These are phyloP conservation scores for Sinhomidia bicolor DNA, from an alignment of 2,888 invertebrate species.

Conservation along the genomic window DNA sequence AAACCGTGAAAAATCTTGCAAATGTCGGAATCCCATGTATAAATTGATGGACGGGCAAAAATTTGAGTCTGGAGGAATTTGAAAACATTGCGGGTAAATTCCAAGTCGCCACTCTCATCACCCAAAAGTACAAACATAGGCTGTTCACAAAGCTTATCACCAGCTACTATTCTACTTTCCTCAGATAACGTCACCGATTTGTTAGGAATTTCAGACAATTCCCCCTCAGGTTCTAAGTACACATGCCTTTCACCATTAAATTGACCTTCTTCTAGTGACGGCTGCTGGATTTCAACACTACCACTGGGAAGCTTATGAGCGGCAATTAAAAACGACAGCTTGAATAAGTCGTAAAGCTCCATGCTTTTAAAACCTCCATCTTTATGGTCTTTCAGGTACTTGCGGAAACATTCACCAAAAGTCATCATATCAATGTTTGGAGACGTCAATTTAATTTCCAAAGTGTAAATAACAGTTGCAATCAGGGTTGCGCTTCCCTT, in stretches of 20 bases:
- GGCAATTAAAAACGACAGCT: constrained; percentile 68
- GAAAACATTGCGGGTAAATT: constrained; percentile 78
- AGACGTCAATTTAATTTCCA: no score
- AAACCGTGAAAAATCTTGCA: constrained; percentile 91
- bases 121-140: constrained; percentile 39
- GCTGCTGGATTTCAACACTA: neutral
- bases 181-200: no score
- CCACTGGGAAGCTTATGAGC: constrained; percentile 68
- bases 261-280: neutral
- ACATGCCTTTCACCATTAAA: constrained; percentile 23
- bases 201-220: no score
- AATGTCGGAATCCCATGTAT: constrained; percentile 85
- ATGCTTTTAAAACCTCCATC: constrained; percentile 72
- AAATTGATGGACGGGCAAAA: constrained; percentile 60
- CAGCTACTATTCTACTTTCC: neutral
- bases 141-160: neutral
- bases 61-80: constrained; percentile 75
- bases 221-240: no score
- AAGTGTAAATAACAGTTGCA: no score
- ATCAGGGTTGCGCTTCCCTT: no score
- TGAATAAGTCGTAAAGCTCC: constrained; percentile 76
- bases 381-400: constrained; percentile 72
- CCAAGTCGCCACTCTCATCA: constrained; percentile 73
- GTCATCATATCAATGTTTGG: neutral
- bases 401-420: constrained; percentile 73